Evolutionary conservation across 2,888 invertebrate genomes (phyloP).

Genomic region (Lomographa bimaculata): DNA sequence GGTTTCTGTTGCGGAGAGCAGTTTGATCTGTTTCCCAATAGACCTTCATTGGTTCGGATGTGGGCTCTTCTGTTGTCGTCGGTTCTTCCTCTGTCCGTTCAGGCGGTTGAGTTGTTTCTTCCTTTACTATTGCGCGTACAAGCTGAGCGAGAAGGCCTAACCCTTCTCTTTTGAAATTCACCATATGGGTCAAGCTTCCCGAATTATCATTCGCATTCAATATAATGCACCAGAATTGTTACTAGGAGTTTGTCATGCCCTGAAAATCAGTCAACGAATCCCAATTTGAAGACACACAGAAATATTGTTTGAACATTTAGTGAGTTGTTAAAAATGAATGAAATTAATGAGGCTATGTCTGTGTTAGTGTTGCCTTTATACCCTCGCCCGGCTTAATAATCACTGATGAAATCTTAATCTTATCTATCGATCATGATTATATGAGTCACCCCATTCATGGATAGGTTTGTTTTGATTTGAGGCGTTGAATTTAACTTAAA

Average conservation of each 20-base stretch:
- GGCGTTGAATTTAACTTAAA: slow-evolving; percentile 38
- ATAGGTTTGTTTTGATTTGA: slow-evolving; percentile 51
- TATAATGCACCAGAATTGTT: slow-evolving; percentile 66
- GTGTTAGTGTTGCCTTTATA: slow-evolving; percentile 55
- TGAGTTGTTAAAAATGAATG: slow-evolving; percentile 62
- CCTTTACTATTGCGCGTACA: slow-evolving; percentile 51
- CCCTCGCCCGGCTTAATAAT: slow-evolving; percentile 53
- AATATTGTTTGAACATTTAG: slow-evolving; percentile 61
- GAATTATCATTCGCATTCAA: slow-evolving; percentile 66
- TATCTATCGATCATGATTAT: slow-evolving; percentile 58
- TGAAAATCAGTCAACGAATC: slow-evolving; percentile 82
- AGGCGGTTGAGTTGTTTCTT: slow-evolving; percentile 51
- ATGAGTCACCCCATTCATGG: slow-evolving; percentile 61
- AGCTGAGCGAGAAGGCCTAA: slow-evolving; percentile 72
- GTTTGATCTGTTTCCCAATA: slow-evolving; percentile 77
- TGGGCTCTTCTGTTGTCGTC: slow-evolving; percentile 38
- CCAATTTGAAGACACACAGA: slow-evolving; percentile 83
- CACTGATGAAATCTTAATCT: slow-evolving; percentile 54
- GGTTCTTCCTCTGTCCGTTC: slow-evolving; percentile 41
- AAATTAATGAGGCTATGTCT: slow-evolving; percentile 44
- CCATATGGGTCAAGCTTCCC: slow-evolving; percentile 70
- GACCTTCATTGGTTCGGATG: slow-evolving; percentile 68
- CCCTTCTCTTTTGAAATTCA: slow-evolving; percentile 72
- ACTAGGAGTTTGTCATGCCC: slow-evolving; percentile 75
- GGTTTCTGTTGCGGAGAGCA: slow-evolving; percentile 56